Conservation (phyloP, 2,888 invertebrate genomes). For the Deilephila porcellus region DNA sequence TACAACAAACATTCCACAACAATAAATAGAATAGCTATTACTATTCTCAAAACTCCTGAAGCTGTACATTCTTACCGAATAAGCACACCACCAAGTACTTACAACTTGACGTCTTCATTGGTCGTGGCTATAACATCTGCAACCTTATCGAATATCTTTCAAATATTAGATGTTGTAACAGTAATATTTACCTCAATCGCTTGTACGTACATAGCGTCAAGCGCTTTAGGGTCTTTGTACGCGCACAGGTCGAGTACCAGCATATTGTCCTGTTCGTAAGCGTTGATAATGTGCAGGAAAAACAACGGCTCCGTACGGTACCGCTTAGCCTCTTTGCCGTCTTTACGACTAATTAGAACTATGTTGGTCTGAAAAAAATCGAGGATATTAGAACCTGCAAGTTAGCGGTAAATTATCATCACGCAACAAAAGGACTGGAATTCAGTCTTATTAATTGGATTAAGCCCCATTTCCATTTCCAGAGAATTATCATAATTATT, state of each 20-base stretch:
- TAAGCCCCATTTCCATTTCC: too few species aligned
- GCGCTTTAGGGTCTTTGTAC: constrained; percentile 91
- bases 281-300: constrained; percentile 94
- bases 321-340: constrained; percentile 80
- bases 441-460: too few species aligned
- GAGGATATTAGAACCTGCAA: neutral
- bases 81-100: neutral
- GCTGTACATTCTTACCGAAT: neutral
- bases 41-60: neutral
- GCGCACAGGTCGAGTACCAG: constrained; percentile 92
- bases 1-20: neutral
- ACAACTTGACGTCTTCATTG: neutral
- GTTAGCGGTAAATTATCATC: too few species aligned
- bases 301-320: constrained; percentile 88
- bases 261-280: constrained; percentile 88
- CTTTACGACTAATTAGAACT: constrained; percentile 85
- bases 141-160: neutral
- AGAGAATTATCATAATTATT: too few species aligned
- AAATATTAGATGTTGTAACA: neutral
- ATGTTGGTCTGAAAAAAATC: constrained; percentile 84
- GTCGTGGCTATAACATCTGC: neutral
- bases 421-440: too few species aligned
- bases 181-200: constrained; percentile 87
- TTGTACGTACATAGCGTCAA: constrained; percentile 94
- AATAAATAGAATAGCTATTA: neutral